These are phyloP conservation scores for Tolmerus cingulatus DNA, from an alignment of 2,888 invertebrate species.

Conservation along the genomic window DNA sequence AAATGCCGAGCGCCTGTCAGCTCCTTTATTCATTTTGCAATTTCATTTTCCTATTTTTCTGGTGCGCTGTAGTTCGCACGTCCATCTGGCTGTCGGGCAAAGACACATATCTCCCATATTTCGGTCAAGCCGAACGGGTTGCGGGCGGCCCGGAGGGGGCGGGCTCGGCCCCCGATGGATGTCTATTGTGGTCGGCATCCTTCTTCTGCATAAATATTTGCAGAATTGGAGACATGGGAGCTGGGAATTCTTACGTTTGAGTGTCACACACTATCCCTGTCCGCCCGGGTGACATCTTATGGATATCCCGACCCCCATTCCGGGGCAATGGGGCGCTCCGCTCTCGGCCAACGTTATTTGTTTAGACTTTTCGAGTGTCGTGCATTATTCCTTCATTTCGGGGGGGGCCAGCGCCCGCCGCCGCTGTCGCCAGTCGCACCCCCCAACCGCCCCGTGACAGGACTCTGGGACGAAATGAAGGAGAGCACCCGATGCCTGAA, in stretches of 20 bases:
- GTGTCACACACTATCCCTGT: slow-evolving; percentile 41
- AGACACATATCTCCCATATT: slow-evolving; percentile 40
- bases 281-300: slow-evolving; percentile 34
- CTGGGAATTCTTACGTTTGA: slow-evolving; percentile 38
- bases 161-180: neutral
- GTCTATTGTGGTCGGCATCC: slow-evolving; percentile 32
- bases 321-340: neutral
- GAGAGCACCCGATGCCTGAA: slow-evolving; percentile 47
- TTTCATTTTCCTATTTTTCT: slow-evolving; percentile 40
- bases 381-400: slow-evolving; percentile 41
- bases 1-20: neutral
- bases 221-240: slow-evolving; percentile 38
- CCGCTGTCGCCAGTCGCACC: neutral
- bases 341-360: slow-evolving; percentile 24
- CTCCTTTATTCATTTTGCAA: slow-evolving; percentile 34
- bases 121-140: slow-evolving; percentile 36
- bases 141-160: neutral
- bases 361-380: slow-evolving; percentile 39
- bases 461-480: slow-evolving; percentile 29
- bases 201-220: slow-evolving; percentile 41
- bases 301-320: neutral
- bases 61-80: slow-evolving; percentile 26
- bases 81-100: slow-evolving; percentile 28
- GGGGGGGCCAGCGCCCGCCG: neutral
- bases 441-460: neutral